Evolutionary conservation across 2,113 vertebrate species (phyloP), one percentile per base, ranked within the genome.

Genomic region (Struthidea cinerea): DNA sequence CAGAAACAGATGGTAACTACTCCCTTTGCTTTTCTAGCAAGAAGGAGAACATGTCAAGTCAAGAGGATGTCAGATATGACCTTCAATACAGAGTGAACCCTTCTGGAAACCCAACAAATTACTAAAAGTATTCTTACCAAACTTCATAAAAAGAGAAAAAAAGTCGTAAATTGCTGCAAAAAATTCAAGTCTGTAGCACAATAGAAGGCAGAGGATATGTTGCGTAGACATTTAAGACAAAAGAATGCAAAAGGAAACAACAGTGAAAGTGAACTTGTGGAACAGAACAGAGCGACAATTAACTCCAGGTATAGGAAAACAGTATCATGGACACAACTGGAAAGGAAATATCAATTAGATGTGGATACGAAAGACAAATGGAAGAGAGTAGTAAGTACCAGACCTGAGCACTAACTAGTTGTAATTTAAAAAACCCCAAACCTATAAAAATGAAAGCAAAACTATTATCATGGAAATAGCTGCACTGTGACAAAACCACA

Each of bases 381-480:
- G 14, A 22, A 55, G 12, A 35, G 13, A 46, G 13, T 1, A 44
- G 4, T 0, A 11, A 44, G 22, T 7, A 71, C 7, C 10, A 63
- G 22, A 50, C 14, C 15, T 9, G 8, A 44, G 13, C 32, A 65
- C 22, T 57, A 74, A 37, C 28, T 32, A 80, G 9, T 0, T 63
- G 24, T 4, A 59, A 81, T 24, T 32, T 32, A 11, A 59, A 65
- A 64, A 35, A 3, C 0, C 9, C 7, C 15, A 39, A n/a, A 24
- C 13, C 3, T 35, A n/a, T 9, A 35, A 73, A 84, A 67, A 28
- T 5, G 9, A 49, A 88, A 71, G 18, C 9, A 41, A 16, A 68
- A 64, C 4, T 17, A 56, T 52, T 53, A n/a, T 21, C 18, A 47
- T 0, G 10, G 35, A 57, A 89, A 87, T 6, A 76, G 21, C 11